Evolutionary conservation across 2,888 invertebrate species (phyloP), one percentile per base, ranked within the genome.

Genomic region (Baronia brevicornis): DNA sequence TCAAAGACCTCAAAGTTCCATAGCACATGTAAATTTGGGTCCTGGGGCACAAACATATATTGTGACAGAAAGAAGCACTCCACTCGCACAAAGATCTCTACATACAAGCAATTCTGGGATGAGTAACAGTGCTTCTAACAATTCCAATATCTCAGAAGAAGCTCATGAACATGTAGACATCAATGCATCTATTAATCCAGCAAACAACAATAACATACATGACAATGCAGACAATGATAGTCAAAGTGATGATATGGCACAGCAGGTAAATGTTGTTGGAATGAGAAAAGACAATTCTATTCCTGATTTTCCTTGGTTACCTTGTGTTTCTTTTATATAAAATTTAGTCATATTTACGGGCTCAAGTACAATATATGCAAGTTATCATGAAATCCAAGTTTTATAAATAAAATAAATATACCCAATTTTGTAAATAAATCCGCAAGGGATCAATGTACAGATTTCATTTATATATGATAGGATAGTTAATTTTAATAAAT

Each of bases 121-220:
- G 18, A 72, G 59, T 30, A 61, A 56, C 25, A 78, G 73, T 48
- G 53, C 54, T 0, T 67, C 78, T 6, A 65, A 68, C 44, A 74
- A 79, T 5, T 68, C 78, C 0, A 72, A 69, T 38, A 35, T 73
- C 2, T 65, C 79, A 0, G 71, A 74, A 4, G 66, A 58, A 15
- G 59, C 38, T 2, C 60, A 48, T n/a, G 71, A 71, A 14, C 58
- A 65, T 5, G 60, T 58, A 1, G 80, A 80, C 34, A 72, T 77
- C 28, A 79, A 78, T 56, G 66, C 70, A 3, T 77, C 80, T 1
- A 72, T 78, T 11, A 82, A 82, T 45, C 79, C 80, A 1, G 66
- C 78, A 2, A 82, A 80, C 41, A 82, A 80, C 37, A 82, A 82
- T 41, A 80, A 84, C 41, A 75, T 78, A 31, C 68, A 77, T 60